Percentiles rank a stretch among this genome's conserved stretches.
These are phyloP conservation scores for Myanophis thanlyinensis DNA, from an alignment of 2,113 vertebrate genomes.

Conservation along the genomic window DNA sequence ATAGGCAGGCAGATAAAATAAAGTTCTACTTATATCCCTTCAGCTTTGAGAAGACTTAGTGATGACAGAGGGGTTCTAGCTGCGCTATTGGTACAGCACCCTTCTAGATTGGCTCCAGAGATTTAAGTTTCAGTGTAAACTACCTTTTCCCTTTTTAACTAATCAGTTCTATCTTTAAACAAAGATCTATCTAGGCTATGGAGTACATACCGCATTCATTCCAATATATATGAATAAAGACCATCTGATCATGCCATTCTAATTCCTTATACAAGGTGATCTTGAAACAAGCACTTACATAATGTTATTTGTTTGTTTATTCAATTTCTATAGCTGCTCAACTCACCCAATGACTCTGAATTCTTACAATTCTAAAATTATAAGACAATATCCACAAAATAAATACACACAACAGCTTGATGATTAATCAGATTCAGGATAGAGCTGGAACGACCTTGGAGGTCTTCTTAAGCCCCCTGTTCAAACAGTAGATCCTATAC, in stretches of 20 bases:
- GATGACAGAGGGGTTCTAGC: background rate
- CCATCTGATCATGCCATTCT: background rate
- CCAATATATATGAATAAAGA: background rate
- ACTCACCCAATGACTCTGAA: background rate
- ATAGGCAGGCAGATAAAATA: background rate
- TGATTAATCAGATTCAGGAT: too few relatives aligned
- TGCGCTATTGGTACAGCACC: background rate
- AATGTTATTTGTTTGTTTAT: background rate
- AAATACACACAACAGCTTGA: too few relatives aligned
- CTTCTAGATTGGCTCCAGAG: background rate
- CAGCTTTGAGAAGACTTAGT: background rate
- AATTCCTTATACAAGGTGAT: background rate
- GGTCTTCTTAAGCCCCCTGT: too few relatives aligned
- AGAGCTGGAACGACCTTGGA: too few relatives aligned
- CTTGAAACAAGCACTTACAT: background rate
- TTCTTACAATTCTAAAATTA: background rate
- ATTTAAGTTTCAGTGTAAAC: background rate
- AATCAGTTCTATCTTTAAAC: background rate
- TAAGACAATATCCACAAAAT: background rate
- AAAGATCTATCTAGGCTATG: background rate
- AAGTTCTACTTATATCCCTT: background rate
- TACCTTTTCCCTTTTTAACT: background rate
- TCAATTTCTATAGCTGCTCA: background rate
- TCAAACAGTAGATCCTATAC: too few relatives aligned
- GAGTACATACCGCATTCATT: background rate